phyloP scores from a whole-genome alignment of 2,797 vertebrate genomes.

The Rhinatrema bivittatum region DNA sequence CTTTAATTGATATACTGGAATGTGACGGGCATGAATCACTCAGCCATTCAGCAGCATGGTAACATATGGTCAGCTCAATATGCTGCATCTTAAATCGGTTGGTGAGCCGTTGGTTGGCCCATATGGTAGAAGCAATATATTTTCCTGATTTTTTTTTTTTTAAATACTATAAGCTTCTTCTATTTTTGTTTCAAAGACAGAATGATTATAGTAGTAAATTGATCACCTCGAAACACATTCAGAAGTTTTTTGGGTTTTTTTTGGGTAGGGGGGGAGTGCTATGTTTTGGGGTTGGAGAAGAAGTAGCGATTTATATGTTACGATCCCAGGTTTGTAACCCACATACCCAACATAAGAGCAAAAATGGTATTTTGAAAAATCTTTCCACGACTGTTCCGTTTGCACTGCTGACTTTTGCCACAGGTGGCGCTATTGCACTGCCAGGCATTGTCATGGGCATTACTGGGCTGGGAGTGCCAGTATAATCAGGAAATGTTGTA shows the following conservation, averaged over 20 bases:
- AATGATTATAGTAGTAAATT: constrained; percentile 42
- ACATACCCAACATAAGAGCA: not conserved
- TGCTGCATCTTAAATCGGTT: constrained; percentile 74
- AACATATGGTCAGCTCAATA: constrained; percentile 86
- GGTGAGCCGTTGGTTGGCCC: constrained; percentile 70
- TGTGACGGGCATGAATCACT: constrained; percentile 89
- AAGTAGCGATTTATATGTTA: too few species aligned
- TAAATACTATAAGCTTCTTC: constrained; percentile 33
- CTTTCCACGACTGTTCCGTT: constrained; percentile 7
- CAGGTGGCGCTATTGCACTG: not conserved
- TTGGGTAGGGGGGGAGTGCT: too few species aligned
- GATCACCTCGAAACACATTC: constrained; percentile 27
- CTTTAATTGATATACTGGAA: constrained; percentile 93
- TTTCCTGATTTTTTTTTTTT: constrained; percentile 52
- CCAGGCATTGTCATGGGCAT: not conserved
- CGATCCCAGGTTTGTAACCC: not conserved
- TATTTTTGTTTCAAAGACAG: constrained; percentile 51
- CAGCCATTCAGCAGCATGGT: constrained; percentile 67
- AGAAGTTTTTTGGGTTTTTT: not conserved
- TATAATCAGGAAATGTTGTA: not conserved
- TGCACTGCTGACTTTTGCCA: constrained; percentile 7
- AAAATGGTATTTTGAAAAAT: constrained; percentile 5
- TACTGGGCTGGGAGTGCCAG: constrained; percentile 1
- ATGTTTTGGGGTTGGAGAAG: too few species aligned
- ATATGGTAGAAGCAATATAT: constrained; percentile 73